A percentile compares a stretch with the other conserved stretches of the same genome.
phyloP scores from a whole-genome alignment of 2,113 vertebrate genomes.

The Oncorhynchus gorbuscha region DNA sequence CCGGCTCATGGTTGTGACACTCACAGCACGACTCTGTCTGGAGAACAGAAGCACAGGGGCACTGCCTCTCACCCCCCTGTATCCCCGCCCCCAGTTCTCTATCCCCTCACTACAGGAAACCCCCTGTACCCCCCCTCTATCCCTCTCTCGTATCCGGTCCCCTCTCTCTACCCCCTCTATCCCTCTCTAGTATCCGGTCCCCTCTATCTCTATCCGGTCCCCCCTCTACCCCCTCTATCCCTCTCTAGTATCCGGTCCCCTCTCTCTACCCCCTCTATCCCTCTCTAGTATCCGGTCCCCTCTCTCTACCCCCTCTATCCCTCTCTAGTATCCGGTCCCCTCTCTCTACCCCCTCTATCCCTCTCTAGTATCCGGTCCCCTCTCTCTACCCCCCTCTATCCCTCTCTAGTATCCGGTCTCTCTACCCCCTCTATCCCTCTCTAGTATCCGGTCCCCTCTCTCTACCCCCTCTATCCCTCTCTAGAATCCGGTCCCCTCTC shows the following conservation, averaged over 20 bases:
- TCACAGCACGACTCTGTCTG: slow-evolving; percentile 1
- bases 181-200: not conserved
- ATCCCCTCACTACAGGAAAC: not conserved
- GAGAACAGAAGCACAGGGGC: not conserved
- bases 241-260: no score
- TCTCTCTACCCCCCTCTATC: not conserved
- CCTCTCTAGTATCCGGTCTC: not conserved
- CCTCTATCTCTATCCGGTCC: no score
- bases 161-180: not conserved
- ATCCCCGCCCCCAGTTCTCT: not conserved
- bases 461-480: no score
- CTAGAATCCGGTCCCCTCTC: no score
- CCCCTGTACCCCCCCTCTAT: not conserved
- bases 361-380: no score
- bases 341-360: not conserved
- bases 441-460: no score
- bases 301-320: not conserved
- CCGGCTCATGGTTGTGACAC: slow-evolving; percentile 10
- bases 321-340: not conserved
- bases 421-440: no score
- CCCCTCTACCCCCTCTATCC: not conserved
- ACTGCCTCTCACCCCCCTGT: not conserved
- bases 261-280: not conserved
- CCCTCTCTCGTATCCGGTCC: not conserved
- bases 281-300: not conserved